Evolutionary conservation across 2,797 vertebrate genomes (phyloP), one percentile per base, ranked within the genome.

Genomic region (Meriones psammophilus): DNA sequence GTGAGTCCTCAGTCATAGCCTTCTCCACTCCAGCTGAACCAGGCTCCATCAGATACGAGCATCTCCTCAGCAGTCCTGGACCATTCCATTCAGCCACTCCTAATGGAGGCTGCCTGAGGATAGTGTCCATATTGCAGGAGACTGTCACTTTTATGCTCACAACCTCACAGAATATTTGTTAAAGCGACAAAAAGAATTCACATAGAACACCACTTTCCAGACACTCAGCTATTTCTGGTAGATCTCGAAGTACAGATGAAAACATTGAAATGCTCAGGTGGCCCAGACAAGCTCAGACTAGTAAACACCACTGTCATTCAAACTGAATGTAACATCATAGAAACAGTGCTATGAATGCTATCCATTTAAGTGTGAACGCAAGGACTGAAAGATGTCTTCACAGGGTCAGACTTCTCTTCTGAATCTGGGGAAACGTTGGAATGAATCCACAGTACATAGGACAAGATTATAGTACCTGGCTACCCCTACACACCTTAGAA

Each of bases 81-180:
- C 42, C 26, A 3, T 1, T 6, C 28, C 9, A 18, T 26, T 15
- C 54, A 12, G 5, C 33, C 1, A 2, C 8, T 50, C 13, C 33
- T 4, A 39, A 33, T 2, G 20, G 50, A 68, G 42, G 22, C 8
- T 10, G 28, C 64, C 5, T 28, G 15, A 42, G 76, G 33, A 66
- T 0, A 18, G 77, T 7, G 20, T 1, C 3, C 22, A 2, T 13
- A 26, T 12, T 12, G 18, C 7, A 1, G 1, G 24, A 46, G 62
- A 14, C 26, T 54, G 76, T 46, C 54, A 36, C 39, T 54, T 80
- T 60, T n/a, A 30, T 79, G 10, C 18, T 58, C 26, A n/a, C 3
- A 66, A 28, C 18, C 73, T 64, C 56, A 60, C 18, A 39, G 20
- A 39, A 22, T 84, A 83, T 50, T 64, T 62, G 54, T 42, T 71